These are phyloP conservation scores for Uropetala carovei DNA, from an alignment of 2,888 invertebrate genomes.

Conservation along the genomic window DNA sequence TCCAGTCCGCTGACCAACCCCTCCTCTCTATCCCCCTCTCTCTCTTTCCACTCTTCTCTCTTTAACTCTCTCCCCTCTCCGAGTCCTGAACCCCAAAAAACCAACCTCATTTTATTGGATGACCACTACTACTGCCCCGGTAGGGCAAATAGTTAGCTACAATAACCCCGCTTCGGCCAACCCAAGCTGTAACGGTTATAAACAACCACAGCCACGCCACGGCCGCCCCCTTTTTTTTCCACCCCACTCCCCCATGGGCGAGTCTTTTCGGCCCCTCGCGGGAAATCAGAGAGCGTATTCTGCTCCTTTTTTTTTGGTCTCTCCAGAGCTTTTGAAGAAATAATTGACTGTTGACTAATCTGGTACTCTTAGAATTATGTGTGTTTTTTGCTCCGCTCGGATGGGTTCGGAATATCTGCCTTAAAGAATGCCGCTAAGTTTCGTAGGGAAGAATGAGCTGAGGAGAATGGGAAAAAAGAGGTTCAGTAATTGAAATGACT, in stretches of 20 bases:
- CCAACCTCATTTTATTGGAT: constrained; percentile 27
- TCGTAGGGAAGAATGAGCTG: neutral
- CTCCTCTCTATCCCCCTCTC: neutral
- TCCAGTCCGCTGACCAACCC: constrained; percentile 25
- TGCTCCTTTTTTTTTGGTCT: neutral
- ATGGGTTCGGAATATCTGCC: neutral
- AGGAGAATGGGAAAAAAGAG: neutral
- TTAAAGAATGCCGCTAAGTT: constrained; percentile 8
- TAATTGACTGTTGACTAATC: constrained; percentile 32
- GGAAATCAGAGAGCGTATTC: neutral
- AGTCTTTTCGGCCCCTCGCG: neutral
- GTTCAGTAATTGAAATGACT: constrained; percentile 10
- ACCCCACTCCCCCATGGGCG: neutral
- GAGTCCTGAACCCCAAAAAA: neutral
- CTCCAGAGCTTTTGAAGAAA: neutral
- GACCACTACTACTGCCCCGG: constrained; percentile 18
- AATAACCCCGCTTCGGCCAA: neutral
- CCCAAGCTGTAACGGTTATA: neutral
- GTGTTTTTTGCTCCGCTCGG: neutral
- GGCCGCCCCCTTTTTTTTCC: too few species aligned
- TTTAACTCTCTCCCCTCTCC: neutral
- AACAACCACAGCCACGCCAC: neutral
- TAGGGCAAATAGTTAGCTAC: constrained; percentile 25
- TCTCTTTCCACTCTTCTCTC: neutral
- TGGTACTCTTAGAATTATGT: neutral